phyloP scores from a whole-genome alignment of 2,888 invertebrate genomes.

The Allophyes oxyacanthae region DNA sequence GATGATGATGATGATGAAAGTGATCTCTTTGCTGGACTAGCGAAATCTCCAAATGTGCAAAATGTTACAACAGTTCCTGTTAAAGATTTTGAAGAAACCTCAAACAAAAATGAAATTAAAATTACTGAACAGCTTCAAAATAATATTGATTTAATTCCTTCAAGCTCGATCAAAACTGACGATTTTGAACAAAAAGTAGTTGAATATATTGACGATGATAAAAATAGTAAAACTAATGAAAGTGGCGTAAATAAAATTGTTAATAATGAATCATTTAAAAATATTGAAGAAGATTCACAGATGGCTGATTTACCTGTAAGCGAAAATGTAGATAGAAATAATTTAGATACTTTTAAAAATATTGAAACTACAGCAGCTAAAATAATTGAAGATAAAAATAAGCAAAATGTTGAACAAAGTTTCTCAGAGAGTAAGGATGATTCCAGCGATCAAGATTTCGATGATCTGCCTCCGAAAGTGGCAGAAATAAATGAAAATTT shows the following conservation, averaged over 20 bases:
- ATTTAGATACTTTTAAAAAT: constrained; percentile 11
- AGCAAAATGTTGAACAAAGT: constrained; percentile 17
- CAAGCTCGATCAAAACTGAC: constrained; percentile 11
- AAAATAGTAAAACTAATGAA: constrained; percentile 47
- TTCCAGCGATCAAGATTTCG: constrained; percentile 46
- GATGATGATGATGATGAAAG: constrained; percentile 70
- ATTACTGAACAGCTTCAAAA: neutral
- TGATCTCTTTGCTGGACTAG: constrained; percentile 52
- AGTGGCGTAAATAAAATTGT: constrained; percentile 14
- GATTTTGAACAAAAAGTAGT: neutral
- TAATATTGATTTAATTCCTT: neutral
- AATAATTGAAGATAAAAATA: constrained; percentile 17
- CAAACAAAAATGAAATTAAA: constrained; percentile 5
- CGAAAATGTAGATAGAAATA: constrained; percentile 26
- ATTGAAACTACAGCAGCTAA: constrained; percentile 11
- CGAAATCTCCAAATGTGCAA: constrained; percentile 11
- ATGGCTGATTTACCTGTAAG: constrained; percentile 14
- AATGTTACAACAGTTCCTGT: constrained; percentile 7
- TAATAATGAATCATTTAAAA: constrained; percentile 1
- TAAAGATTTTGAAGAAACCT: constrained; percentile 4
- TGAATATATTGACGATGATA: constrained; percentile 56
- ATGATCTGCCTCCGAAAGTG: constrained; percentile 27
- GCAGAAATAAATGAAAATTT: constrained; percentile 1
- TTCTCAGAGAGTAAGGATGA: constrained; percentile 33
- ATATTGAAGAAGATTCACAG: neutral